phyloP scores from a whole-genome alignment of 2,888 invertebrate genomes.

The Aporophyla lueneburgensis region DNA sequence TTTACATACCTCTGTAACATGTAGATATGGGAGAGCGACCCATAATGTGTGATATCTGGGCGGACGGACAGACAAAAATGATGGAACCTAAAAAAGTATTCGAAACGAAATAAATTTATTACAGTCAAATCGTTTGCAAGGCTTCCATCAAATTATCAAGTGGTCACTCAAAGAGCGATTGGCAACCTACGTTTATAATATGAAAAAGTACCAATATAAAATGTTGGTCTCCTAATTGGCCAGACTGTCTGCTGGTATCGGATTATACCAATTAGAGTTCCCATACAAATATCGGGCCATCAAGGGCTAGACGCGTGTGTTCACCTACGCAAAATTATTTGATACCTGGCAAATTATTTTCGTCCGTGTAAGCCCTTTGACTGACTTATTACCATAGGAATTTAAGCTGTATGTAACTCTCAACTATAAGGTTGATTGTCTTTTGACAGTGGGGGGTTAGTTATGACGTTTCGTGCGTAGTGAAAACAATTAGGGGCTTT shows the following conservation, averaged over 20 bases:
- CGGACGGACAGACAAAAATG: background rate
- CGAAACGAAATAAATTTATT: background rate
- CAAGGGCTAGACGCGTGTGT: slow-evolving; percentile 8
- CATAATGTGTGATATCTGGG: background rate
- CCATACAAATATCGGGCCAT: slow-evolving; percentile 28
- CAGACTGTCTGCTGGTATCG: slow-evolving; percentile 21
- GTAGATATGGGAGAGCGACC: background rate
- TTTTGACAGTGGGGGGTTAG: background rate
- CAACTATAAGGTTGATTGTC: background rate
- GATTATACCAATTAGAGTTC: slow-evolving; percentile 58
- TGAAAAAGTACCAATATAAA: slow-evolving; percentile 23
- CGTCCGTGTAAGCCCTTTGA: slow-evolving; percentile 8
- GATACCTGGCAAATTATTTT: slow-evolving; percentile 32
- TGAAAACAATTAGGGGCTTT: slow-evolving; percentile 32
- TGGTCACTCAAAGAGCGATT: slow-evolving; percentile 37
- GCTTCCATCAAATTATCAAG: slow-evolving; percentile 35
- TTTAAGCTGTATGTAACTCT: background rate
- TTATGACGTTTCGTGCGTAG: slow-evolving; percentile 9
- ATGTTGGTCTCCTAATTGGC: slow-evolving; percentile 44
- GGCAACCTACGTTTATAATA: slow-evolving; percentile 16
- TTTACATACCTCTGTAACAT: background rate
- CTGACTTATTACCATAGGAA: background rate
- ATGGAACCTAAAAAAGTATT: background rate
- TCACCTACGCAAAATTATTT: slow-evolving; percentile 37
- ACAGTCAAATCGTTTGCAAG: background rate